A percentile compares a stretch with the other conserved stretches of the same genome.
These are phyloP conservation scores for Parauchenoglanis punctatus DNA, from an alignment of 2,797 vertebrate species.

Conservation along the genomic window DNA sequence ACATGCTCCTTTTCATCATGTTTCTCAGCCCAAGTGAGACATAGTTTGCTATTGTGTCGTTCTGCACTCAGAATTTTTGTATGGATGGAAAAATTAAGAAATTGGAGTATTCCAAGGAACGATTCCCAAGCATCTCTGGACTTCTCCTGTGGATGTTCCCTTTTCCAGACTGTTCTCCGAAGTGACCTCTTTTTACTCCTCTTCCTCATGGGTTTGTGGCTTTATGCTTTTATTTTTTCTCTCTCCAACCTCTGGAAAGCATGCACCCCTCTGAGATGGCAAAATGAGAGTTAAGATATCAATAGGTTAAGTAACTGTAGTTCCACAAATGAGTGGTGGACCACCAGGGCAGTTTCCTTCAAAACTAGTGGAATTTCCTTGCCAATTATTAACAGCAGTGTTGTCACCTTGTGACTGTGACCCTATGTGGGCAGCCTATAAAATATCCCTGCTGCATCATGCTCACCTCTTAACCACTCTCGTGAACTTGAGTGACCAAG, in stretches of 20 bases:
- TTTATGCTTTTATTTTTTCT: constrained; percentile 5
- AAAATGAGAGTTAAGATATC: neutral
- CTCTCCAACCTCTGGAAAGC: neutral
- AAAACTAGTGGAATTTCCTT: neutral
- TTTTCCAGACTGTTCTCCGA: neutral
- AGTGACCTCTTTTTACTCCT: neutral
- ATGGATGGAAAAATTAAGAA: neutral
- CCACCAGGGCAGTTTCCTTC: neutral
- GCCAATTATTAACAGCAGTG: neutral
- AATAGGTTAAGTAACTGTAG: neutral
- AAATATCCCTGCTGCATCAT: neutral
- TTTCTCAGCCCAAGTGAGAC: neutral
- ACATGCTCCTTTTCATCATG: neutral
- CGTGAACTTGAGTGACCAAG: neutral
- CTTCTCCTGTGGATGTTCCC: neutral
- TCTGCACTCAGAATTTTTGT: neutral
- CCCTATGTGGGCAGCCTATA: neutral
- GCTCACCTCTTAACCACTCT: neutral
- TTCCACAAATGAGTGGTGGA: neutral
- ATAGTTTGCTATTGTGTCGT: neutral
- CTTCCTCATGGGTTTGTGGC: neutral
- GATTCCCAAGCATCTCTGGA: neutral
- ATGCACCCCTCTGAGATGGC: neutral
- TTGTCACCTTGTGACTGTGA: neutral
- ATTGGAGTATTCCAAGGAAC: neutral